A percentile compares a stretch with the other conserved stretches of the same genome.
phyloP scores from a whole-genome alignment of 2,888 invertebrate species.

The Melieria crassipennis region DNA sequence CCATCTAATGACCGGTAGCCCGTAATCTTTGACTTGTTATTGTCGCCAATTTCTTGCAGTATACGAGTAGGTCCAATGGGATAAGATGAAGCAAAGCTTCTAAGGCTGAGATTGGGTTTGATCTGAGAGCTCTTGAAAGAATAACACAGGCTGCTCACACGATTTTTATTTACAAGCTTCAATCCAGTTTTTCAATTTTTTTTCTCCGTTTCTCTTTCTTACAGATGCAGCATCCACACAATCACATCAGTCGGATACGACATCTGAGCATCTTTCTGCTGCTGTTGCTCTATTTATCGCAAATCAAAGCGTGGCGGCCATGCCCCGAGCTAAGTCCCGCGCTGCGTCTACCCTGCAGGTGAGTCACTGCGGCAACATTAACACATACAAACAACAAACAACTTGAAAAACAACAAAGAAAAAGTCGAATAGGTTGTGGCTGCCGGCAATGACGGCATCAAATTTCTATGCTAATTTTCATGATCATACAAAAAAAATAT shows the following conservation, averaged over 20 bases:
- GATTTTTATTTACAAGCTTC: no score
- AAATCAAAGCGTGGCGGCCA: slow-evolving; percentile 71
- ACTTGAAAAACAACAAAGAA: slow-evolving; percentile 1
- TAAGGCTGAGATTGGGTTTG: no score
- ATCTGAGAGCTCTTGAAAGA: no score
- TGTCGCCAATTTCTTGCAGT: no score
- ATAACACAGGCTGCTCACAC: no score
- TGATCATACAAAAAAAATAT: slow-evolving; percentile 2
- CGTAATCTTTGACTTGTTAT: no score
- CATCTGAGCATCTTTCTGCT: slow-evolving; percentile 49
- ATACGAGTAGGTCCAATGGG: no score
- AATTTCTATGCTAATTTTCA: background rate
- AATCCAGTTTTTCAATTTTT: background rate
- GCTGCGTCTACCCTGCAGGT: slow-evolving; percentile 78
- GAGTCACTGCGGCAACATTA: slow-evolving; percentile 43
- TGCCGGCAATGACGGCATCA: slow-evolving; percentile 8
- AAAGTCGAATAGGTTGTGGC: background rate
- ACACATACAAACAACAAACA: background rate
- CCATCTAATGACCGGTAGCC: no score
- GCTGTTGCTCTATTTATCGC: slow-evolving; percentile 55
- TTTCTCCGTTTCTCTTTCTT: slow-evolving; percentile 1
- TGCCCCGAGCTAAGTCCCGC: slow-evolving; percentile 82
- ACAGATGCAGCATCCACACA: slow-evolving; percentile 37
- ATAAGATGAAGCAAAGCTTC: no score
- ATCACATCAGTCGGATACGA: slow-evolving; percentile 46